A percentile compares a stretch with the other conserved stretches of the same genome.
Evolutionary conservation across 2,113 vertebrate genomes (phyloP).

Genomic region (Grallaria varia): DNA sequence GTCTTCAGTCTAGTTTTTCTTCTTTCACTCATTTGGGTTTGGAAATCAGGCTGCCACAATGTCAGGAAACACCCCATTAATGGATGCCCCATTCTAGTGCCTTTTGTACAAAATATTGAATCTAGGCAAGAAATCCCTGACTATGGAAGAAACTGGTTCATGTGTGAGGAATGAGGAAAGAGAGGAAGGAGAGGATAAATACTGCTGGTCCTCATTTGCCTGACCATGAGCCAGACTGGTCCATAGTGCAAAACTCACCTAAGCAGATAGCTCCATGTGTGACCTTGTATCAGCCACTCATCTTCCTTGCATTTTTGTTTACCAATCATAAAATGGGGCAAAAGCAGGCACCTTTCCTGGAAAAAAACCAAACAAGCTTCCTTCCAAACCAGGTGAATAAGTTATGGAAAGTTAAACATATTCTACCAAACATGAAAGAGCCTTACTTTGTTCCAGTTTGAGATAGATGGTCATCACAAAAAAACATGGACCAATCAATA

Average conservation of each 20-base stretch:
- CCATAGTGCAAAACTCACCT: not conserved
- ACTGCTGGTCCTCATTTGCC: not conserved
- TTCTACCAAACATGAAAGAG: not conserved
- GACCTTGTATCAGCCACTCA: not conserved
- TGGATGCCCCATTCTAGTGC: not conserved
- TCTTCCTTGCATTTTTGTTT: not conserved
- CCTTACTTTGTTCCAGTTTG: not conserved
- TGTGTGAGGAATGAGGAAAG: not conserved
- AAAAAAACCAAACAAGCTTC: not conserved
- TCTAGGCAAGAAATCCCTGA: not conserved
- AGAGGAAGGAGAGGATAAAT: not conserved
- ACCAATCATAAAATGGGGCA: not conserved
- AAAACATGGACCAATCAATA: not conserved
- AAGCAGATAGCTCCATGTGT: not conserved
- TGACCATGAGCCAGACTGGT: not conserved
- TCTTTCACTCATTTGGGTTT: not conserved
- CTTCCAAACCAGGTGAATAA: conserved; percentile 16
- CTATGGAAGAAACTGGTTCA: not conserved
- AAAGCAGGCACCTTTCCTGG: not conserved
- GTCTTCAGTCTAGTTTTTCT: not conserved
- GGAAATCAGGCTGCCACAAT: not conserved
- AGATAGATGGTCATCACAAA: not conserved
- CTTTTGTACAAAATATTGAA: not conserved
- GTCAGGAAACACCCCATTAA: not conserved
- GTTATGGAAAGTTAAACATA: conserved; percentile 10